Percentiles rank a stretch among this genome's conserved stretches.
phyloP scores from a whole-genome alignment of 2,113 vertebrate species.

The Octodon degus region DNA sequence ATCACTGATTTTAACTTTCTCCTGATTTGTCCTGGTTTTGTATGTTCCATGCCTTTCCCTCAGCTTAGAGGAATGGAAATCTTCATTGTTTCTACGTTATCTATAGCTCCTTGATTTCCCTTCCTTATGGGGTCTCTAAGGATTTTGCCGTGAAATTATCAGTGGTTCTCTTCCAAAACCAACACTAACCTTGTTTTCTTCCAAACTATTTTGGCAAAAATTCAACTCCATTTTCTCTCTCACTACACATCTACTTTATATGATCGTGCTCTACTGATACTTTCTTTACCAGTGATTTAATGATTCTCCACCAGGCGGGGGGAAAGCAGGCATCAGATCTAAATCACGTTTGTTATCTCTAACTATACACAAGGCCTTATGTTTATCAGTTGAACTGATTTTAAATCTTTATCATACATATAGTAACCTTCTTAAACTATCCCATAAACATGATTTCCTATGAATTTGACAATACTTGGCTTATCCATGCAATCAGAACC shows the following conservation, averaged over 20 bases:
- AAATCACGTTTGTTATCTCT: not conserved
- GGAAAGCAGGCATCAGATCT: not conserved
- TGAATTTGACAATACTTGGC: not conserved
- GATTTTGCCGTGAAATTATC: not conserved
- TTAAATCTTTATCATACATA: not conserved
- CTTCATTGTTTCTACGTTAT: not conserved
- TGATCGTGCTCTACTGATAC: not conserved
- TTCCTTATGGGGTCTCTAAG: not conserved
- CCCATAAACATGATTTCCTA: not conserved
- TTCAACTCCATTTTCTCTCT: not conserved
- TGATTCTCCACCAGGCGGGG: not conserved
- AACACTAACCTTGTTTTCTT: not conserved
- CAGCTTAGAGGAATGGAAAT: not conserved
- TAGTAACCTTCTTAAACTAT: not conserved
- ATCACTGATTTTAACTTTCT: not conserved
- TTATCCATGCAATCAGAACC: not conserved
- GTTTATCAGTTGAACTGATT: not conserved
- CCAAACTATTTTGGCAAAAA: not conserved
- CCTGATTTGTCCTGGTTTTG: not conserved
- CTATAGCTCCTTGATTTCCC: not conserved
- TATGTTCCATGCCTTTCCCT: not conserved
- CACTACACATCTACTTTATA: not conserved
- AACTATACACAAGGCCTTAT: not conserved
- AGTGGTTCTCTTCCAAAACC: not conserved
- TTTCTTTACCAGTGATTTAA: not conserved